Conservation (phyloP, 2,888 invertebrate genomes). For the Malthinus flaveolus region DNA sequence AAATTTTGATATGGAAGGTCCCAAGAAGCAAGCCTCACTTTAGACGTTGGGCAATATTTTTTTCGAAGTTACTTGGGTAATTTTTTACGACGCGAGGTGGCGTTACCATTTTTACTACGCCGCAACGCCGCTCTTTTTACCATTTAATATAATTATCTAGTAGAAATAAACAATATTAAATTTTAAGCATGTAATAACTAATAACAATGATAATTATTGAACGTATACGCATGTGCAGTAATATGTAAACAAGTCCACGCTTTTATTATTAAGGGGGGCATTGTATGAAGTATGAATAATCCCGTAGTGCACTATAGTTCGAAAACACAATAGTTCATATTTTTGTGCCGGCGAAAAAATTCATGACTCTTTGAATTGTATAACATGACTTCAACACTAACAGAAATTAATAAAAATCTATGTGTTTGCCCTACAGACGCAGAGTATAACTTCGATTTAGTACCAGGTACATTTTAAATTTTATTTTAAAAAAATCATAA, state of each 20-base stretch:
- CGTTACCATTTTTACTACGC: no score
- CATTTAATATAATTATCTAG: no score
- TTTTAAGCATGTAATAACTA: no score
- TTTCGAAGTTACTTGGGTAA: no score
- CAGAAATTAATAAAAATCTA: neutral
- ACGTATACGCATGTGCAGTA: neutral
- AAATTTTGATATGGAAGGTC: no score
- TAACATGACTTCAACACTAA: neutral
- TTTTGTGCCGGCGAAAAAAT: no score
- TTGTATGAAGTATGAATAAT: neutral
- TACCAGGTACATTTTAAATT: neutral
- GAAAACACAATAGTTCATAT: no score
- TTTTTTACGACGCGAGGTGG: no score
- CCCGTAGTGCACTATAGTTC: neutral
- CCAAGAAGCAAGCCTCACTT: no score
- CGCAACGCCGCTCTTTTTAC: no score
- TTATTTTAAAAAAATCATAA: neutral
- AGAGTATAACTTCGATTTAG: neutral
- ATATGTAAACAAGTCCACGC: constrained; percentile 7
- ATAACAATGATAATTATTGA: neutral
- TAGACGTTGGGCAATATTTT: no score
- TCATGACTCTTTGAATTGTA: neutral
- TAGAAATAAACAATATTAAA: no score
- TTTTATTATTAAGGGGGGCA: constrained; percentile 3
- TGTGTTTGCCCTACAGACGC: neutral